A percentile compares a stretch with the other conserved stretches of the same genome.
phyloP scores from a whole-genome alignment of 2,113 vertebrate genomes.

The Arvicanthis niloticus region DNA sequence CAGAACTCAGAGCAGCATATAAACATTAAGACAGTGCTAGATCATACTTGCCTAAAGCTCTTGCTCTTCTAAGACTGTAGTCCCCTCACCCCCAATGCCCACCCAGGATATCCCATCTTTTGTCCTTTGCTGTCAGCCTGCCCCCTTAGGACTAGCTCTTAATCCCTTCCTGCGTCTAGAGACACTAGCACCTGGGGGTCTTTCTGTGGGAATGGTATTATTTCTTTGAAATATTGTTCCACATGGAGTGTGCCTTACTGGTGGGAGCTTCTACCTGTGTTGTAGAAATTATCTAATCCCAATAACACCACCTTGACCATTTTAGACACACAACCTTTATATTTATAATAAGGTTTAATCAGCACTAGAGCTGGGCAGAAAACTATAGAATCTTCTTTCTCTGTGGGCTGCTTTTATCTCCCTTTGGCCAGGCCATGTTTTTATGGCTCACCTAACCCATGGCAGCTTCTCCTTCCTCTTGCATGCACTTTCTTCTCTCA shows the following conservation, averaged over 20 bases:
- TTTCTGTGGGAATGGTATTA: neutral
- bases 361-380: too few relatives aligned
- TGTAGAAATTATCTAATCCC: too few relatives aligned
- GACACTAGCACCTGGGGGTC: neutral
- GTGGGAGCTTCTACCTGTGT: too few relatives aligned
- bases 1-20: neutral
- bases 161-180: neutral
- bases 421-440: too few relatives aligned
- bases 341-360: too few relatives aligned
- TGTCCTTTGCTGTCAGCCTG: neutral
- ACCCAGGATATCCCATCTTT: neutral
- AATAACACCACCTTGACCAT: too few relatives aligned
- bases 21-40: neutral
- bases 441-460: too few relatives aligned
- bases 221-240: neutral
- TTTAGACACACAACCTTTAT: too few relatives aligned
- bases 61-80: neutral
- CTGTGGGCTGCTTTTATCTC: too few relatives aligned
- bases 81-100: neutral
- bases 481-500: too few relatives aligned
- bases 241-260: neutral
- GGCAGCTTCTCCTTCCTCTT: too few relatives aligned
- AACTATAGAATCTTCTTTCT: too few relatives aligned
- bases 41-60: neutral
- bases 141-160: neutral